Evolutionary conservation across 1,140 invertebrate species (phyloP).

Genomic region (Parapsyche elsis): DNA sequence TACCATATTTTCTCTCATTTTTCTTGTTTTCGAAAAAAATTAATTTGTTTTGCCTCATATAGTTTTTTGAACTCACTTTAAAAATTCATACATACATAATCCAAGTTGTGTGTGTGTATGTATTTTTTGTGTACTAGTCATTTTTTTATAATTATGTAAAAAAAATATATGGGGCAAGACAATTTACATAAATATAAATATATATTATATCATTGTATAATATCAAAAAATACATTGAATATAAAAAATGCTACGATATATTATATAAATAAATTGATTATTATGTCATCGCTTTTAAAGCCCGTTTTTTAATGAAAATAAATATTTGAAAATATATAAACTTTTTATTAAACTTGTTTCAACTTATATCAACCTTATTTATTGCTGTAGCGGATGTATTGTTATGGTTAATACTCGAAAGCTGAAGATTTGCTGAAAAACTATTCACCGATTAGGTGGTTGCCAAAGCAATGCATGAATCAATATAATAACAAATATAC

Average conservation of each 20-base stretch:
- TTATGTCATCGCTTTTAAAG: conserved; percentile 55
- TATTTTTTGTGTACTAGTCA: background rate
- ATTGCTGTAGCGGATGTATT: background rate
- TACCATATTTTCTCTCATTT: conserved; percentile 1
- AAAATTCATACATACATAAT: background rate
- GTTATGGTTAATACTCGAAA: too few relatives aligned
- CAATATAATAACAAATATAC: too few relatives aligned
- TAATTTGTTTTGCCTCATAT: background rate
- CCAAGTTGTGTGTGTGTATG: background rate
- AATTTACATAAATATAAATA: background rate
- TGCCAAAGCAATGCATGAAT: too few relatives aligned
- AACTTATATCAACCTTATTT: background rate
- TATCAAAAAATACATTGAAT: conserved; percentile 46
- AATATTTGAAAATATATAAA: conserved; percentile 49
- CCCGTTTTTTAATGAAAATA: conserved; percentile 56
- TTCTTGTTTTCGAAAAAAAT: background rate
- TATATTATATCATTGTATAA: conserved; percentile 53
- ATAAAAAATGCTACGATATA: conserved; percentile 54
- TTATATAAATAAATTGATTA: conserved; percentile 54
- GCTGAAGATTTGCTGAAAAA: too few relatives aligned
- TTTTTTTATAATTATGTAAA: background rate
- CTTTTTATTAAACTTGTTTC: conserved; percentile 28
- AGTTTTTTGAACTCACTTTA: background rate
- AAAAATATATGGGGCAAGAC: conserved; percentile 3
- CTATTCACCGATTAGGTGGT: too few relatives aligned